A percentile compares a stretch with the other conserved stretches of the same genome.
Evolutionary conservation across 2,113 vertebrate genomes (phyloP).

Genomic region (Orthonyx spaldingii): DNA sequence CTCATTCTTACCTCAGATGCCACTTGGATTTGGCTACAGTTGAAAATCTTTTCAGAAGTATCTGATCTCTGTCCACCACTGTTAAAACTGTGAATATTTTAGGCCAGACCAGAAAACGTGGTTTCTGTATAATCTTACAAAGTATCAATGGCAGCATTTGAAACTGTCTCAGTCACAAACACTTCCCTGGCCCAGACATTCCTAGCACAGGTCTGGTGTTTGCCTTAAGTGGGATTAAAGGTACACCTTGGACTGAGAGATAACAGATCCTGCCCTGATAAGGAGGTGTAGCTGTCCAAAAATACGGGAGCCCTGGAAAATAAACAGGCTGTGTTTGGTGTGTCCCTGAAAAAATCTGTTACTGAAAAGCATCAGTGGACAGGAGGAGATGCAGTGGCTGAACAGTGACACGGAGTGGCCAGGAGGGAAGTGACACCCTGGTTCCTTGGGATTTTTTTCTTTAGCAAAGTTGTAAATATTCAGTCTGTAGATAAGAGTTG

Average conservation of each 20-base stretch:
- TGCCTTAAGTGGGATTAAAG: background rate
- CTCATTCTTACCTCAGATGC: background rate
- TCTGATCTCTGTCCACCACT: background rate
- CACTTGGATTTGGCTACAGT: background rate
- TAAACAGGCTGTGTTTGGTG: background rate
- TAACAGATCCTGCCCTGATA: background rate
- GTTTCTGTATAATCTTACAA: background rate
- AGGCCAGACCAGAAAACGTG: background rate
- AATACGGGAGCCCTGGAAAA: background rate
- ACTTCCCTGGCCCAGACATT: background rate
- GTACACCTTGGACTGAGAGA: background rate
- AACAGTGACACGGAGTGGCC: constrained; percentile 63
- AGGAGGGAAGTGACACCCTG: background rate
- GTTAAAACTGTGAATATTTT: background rate
- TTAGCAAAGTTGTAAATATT: background rate
- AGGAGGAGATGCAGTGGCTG: background rate
- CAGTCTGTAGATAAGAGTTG: background rate
- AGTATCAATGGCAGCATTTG: background rate
- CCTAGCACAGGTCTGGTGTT: background rate
- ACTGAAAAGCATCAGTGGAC: background rate
- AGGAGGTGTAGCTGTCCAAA: background rate
- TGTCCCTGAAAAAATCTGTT: background rate
- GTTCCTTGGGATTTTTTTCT: fast-evolving
- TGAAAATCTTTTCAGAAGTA: background rate
- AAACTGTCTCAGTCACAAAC: background rate